These are phyloP conservation scores for Paraplagusia blochii DNA, from an alignment of 2,113 vertebrate genomes.

Conservation along the genomic window DNA sequence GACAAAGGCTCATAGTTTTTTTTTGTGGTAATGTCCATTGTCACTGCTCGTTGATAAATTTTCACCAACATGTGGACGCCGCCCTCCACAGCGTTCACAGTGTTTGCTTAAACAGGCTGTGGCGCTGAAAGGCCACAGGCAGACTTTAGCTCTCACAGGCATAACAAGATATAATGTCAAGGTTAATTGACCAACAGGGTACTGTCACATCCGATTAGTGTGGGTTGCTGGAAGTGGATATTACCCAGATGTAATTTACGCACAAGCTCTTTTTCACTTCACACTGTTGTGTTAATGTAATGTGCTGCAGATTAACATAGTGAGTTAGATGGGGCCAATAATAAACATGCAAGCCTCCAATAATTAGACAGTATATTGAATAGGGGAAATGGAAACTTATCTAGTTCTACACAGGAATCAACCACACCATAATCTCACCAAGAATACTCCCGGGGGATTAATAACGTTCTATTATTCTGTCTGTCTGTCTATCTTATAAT, in stretches of 20 bases:
- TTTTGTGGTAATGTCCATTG: too few species aligned
- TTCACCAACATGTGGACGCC: constrained; percentile 1
- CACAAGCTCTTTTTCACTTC: constrained; percentile 4
- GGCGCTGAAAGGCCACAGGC: constrained; percentile 32
- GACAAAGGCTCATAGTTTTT: too few species aligned
- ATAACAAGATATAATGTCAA: constrained; percentile 67
- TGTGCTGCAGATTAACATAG: constrained; percentile 8
- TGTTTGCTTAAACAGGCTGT: constrained; percentile 36
- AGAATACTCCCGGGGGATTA: too few species aligned
- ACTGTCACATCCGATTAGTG: constrained; percentile 69
- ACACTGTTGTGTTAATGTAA: constrained; percentile 18
- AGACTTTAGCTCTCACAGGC: constrained; percentile 38
- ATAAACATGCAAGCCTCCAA: background rate
- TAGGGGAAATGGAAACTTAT: too few species aligned
- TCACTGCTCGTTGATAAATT: background rate
- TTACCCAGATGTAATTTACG: constrained; percentile 51
- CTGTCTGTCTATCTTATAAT: too few species aligned
- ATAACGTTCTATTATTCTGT: too few species aligned
- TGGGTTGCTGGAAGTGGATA: constrained; percentile 44
- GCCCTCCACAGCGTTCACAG: constrained; percentile 19
- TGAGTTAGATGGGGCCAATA: background rate
- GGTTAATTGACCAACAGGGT: constrained; percentile 76
- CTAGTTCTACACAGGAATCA: too few species aligned
- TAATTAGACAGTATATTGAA: too few species aligned
- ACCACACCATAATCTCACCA: too few species aligned